Evolutionary conservation across 1,140 invertebrate species (phyloP), one percentile per base, ranked within the genome.

Genomic region (Scaptomyza pallida): DNA sequence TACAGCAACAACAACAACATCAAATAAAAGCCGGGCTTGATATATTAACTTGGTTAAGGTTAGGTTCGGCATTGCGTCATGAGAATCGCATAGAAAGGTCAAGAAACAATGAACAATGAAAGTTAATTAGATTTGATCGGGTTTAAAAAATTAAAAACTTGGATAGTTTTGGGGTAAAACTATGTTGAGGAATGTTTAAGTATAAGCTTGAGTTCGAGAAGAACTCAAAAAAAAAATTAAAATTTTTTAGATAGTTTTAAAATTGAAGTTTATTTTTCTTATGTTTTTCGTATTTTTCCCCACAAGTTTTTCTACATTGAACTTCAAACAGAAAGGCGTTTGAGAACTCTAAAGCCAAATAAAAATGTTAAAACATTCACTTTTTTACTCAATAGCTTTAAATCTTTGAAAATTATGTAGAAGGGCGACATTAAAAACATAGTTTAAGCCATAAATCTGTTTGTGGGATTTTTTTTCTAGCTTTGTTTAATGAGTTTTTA

Each of bases 11-110:
- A n/a, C n/a, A n/a, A n/a, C n/a, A n/a, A n/a, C n/a, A n/a, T n/a
- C n/a, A n/a, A 30, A 30, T 26, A 50, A 55, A 77, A 59, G 35
- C 12, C 35, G 13, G 23, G 21, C 62, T 54, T 30, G 45, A 12
- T 19, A 73, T 9, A 45, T 50, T 77, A 41, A 41, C 40, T 65
- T 40, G 21, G 13, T 5, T 16, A 43, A 21, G 15, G 15, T 45
- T 30, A 30, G 2, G 1, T 8, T 1, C 2, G 5, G 1, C 4
- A 5, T 68, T 68, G 43, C 56, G 40, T 52, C 19, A 40, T 44
- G 48, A 52, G 57, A 45, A 54, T n/a, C 13, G 47, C 30, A 52
- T 37, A 37, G 30, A 37, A 35, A 52, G 50, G 30, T 37, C 4
- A 5, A 37, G 33, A 37, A 37, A 35, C n/a, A n/a, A 8, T 4